A percentile compares a stretch with the other conserved stretches of the same genome.
Evolutionary conservation across 2,888 invertebrate genomes (phyloP).

Genomic region (Lasioglossum malachurum): DNA sequence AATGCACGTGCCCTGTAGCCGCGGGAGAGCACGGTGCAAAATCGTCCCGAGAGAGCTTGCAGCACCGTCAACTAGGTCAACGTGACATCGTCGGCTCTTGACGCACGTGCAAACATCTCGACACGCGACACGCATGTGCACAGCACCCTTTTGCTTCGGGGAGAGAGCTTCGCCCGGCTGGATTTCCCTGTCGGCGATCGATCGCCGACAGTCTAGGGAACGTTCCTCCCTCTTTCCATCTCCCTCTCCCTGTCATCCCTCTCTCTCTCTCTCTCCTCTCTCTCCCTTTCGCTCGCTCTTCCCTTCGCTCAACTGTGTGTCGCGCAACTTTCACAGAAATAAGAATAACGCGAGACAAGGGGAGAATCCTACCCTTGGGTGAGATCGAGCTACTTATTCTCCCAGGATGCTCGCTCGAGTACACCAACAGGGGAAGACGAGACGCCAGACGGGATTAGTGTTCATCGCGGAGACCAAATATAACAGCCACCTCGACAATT

Average conservation of each 20-base stretch:
- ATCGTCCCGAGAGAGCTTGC: constrained; percentile 67
- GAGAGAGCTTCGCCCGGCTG: constrained; percentile 29
- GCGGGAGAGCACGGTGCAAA: constrained; percentile 39
- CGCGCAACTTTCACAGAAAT: not conserved
- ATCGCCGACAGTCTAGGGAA: constrained; percentile 35
- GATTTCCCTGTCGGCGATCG: constrained; percentile 48
- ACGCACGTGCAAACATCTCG: constrained; percentile 66
- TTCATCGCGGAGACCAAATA: no score
- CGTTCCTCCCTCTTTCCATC: not conserved
- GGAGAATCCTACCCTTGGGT: not conserved
- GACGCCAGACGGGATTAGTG: not conserved
- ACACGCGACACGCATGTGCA: constrained; percentile 54
- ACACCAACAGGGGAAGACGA: not conserved
- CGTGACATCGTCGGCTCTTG: constrained; percentile 67
- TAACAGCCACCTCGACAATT: no score
- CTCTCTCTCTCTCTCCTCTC: no score
- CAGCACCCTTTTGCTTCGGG: not conserved
- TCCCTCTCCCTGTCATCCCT: no score
- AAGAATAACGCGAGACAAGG: constrained; percentile 5
- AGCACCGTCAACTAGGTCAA: constrained; percentile 76
- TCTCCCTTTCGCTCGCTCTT: not conserved
- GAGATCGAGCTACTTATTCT: not conserved
- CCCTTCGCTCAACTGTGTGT: not conserved
- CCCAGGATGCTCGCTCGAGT: not conserved
- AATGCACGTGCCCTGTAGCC: constrained; percentile 23